Percentiles rank a stretch among this genome's conserved stretches.
Conservation (phyloP, 1,140 invertebrate species). For the Euschistus heros region DNA sequence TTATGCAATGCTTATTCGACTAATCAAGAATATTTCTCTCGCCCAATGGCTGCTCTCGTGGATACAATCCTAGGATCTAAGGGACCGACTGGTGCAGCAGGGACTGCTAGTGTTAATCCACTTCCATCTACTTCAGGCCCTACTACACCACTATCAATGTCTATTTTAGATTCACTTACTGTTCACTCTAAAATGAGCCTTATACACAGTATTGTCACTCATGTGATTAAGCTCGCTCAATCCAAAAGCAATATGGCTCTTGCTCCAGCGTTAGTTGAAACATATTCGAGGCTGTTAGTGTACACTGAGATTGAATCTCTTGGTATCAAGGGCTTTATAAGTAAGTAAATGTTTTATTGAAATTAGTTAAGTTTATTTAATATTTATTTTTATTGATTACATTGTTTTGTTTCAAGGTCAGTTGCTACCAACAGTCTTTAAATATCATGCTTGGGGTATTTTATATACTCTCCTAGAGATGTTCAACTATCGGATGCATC, state of each 20-base stretch:
- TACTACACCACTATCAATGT: slow-evolving; percentile 81
- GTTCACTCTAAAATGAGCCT: slow-evolving; percentile 88
- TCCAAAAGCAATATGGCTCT: slow-evolving; percentile 69
- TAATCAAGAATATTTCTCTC: slow-evolving; percentile 69
- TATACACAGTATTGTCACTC: slow-evolving; percentile 86
- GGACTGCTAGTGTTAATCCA: slow-evolving; percentile 39
- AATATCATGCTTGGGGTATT: slow-evolving; percentile 87
- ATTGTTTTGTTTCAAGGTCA: slow-evolving; percentile 48
- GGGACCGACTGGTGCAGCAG: slow-evolving; percentile 30
- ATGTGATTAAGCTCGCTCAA: slow-evolving; percentile 78
- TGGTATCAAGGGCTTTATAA: slow-evolving; percentile 92
- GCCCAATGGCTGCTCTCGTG: slow-evolving; percentile 78
- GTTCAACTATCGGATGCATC: slow-evolving; percentile 92
- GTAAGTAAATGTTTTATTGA: slow-evolving; percentile 45
- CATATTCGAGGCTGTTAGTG: slow-evolving; percentile 82
- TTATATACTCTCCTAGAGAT: slow-evolving; percentile 90
- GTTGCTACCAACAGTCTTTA: slow-evolving; percentile 78
- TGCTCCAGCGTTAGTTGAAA: slow-evolving; percentile 87
- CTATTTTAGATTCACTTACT: slow-evolving; percentile 85
- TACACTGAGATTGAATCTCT: slow-evolving; percentile 95
- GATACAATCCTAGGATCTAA: slow-evolving; percentile 68
- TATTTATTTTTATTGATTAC: neutral
- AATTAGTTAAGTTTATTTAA: neutral
- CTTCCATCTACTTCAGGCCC: slow-evolving; percentile 42
- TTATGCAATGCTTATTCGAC: slow-evolving; percentile 92